Conservation (phyloP, 2,113 vertebrate species). For the Lepus americanus region DNA sequence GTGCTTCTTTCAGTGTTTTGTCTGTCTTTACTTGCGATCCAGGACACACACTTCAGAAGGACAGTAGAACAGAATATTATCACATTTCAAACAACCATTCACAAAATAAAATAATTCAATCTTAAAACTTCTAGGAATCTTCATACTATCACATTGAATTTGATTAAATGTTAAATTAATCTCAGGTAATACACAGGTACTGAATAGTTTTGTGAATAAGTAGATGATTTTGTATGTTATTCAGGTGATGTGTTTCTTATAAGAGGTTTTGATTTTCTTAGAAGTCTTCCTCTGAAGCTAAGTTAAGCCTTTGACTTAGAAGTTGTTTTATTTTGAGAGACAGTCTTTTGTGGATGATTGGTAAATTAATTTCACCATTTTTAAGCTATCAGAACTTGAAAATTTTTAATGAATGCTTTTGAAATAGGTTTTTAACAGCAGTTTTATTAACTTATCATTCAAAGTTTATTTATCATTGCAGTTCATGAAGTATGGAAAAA, state of each 20-base stretch:
- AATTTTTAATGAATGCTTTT: constrained; percentile 39
- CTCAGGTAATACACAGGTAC: constrained; percentile 64
- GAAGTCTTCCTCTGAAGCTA: constrained; percentile 39
- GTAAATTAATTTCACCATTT: constrained; percentile 65
- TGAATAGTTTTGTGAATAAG: constrained; percentile 73
- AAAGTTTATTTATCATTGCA: neutral
- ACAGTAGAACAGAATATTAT: constrained; percentile 81
- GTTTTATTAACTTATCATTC: too few relatives aligned
- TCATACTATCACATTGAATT: constrained; percentile 82
- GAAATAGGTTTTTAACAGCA: constrained; percentile 6
- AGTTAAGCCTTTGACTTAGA: constrained; percentile 49
- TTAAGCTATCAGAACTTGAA: constrained; percentile 56
- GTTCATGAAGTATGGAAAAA: constrained; percentile 15
- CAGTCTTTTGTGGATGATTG: constrained; percentile 43
- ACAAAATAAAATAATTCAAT: constrained; percentile 81
- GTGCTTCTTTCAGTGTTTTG: constrained; percentile 41
- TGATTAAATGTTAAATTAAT: constrained; percentile 82
- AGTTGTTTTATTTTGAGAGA: constrained; percentile 65
- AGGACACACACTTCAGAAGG: constrained; percentile 44
- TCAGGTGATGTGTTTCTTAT: constrained; percentile 43
- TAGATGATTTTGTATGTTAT: constrained; percentile 73
- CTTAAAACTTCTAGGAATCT: constrained; percentile 80
- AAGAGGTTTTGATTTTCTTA: constrained; percentile 62
- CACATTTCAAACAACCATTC: constrained; percentile 86
- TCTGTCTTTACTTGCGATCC: constrained; percentile 63